Evolutionary conservation across 2,113 vertebrate genomes (phyloP).

Genomic region (Mionectes macconnelli): DNA sequence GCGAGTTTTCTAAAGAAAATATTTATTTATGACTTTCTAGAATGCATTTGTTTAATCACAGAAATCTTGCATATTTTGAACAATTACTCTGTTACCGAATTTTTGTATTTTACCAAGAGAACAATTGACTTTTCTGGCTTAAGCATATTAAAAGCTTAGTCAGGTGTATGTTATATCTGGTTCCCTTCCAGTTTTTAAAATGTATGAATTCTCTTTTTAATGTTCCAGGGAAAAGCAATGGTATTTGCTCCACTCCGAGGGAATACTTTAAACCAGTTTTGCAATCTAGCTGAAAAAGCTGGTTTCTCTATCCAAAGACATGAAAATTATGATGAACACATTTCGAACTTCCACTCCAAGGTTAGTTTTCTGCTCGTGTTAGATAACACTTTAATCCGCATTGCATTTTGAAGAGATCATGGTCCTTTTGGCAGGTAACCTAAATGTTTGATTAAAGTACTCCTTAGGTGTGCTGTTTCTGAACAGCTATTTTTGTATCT

Average conservation of each 20-base stretch:
- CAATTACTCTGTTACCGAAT: neutral
- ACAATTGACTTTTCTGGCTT: slow-evolving; percentile 12
- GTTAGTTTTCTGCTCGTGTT: slow-evolving; percentile 84
- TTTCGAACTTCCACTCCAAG: slow-evolving; percentile 95
- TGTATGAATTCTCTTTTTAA: slow-evolving; percentile 72
- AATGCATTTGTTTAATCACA: slow-evolving; percentile 37
- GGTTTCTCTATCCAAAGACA: slow-evolving; percentile 88
- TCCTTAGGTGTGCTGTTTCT: slow-evolving; percentile 79
- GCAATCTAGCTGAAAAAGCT: slow-evolving; percentile 87
- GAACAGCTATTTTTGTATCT: slow-evolving; percentile 80
- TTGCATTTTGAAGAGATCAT: slow-evolving; percentile 84
- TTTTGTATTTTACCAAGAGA: slow-evolving; percentile 11
- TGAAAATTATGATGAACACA: slow-evolving; percentile 93
- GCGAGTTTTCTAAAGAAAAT: slow-evolving; percentile 6
- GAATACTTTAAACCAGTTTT: slow-evolving; percentile 90
- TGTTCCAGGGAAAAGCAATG: slow-evolving; percentile 88
- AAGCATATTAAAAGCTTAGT: slow-evolving; percentile 20
- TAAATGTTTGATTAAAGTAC: slow-evolving; percentile 83
- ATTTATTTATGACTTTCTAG: neutral
- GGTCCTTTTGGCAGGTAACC: slow-evolving; percentile 84
- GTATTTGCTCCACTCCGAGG: slow-evolving; percentile 92
- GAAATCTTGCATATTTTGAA: slow-evolving; percentile 18
- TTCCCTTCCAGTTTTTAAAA: slow-evolving; percentile 63
- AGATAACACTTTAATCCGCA: slow-evolving; percentile 84
- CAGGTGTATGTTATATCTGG: slow-evolving; percentile 28